A percentile compares a stretch with the other conserved stretches of the same genome.
These are phyloP conservation scores for Drosophila kikkawai DNA, from an alignment of 1,140 invertebrate genomes.

Conservation along the genomic window DNA sequence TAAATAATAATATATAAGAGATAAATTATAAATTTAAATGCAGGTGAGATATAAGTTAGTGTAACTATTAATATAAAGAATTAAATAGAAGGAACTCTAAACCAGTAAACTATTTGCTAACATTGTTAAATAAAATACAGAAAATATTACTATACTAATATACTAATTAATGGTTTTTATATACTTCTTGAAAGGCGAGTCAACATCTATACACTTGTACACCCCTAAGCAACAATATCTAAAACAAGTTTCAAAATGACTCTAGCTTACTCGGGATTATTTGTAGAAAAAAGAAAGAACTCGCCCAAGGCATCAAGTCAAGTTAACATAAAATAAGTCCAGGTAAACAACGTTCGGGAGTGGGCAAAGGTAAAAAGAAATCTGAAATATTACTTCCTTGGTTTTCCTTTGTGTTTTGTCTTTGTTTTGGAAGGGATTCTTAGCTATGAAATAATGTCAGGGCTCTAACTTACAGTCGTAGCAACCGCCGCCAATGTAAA, in stretches of 20 bases:
- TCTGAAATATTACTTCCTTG: neutral
- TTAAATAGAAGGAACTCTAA: neutral
- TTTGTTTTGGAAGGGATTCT: neutral
- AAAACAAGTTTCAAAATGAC: neutral
- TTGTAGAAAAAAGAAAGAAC: neutral
- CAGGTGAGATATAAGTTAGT: too few relatives aligned
- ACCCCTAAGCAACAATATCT: neutral
- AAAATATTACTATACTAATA: too few relatives aligned
- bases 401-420: neutral
- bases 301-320: neutral
- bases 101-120: neutral
- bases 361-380: neutral
- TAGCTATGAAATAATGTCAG: neutral
- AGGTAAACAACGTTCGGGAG: neutral
- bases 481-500: slow-evolving; percentile 72
- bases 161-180: too few relatives aligned
- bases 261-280: neutral
- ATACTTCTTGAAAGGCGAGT: neutral
- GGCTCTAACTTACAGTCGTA: slow-evolving; percentile 63
- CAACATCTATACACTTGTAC: neutral
- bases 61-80: neutral
- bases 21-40: neutral
- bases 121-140: neutral
- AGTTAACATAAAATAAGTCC: neutral
- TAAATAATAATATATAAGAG: neutral